Evolutionary conservation across 1,140 invertebrate genomes (phyloP).

Genomic region (Tetramorium simillimum): DNA sequence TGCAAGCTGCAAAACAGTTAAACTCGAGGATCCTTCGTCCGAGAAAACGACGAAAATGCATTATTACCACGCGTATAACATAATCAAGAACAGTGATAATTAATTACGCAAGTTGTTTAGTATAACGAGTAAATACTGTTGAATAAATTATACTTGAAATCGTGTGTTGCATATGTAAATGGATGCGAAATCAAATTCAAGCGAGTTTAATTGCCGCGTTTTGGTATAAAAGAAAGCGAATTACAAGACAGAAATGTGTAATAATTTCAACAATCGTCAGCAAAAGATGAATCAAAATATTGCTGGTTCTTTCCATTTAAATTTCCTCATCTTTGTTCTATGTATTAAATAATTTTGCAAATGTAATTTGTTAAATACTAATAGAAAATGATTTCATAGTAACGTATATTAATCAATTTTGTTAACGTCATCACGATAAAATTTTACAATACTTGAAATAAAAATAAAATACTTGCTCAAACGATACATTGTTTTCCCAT

Average conservation of each 20-base stretch:
- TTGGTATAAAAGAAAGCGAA: not conserved
- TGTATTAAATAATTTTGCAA: not conserved
- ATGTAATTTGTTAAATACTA: not conserved
- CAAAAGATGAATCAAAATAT: not conserved
- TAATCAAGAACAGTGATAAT: constrained; percentile 62
- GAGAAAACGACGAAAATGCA: constrained; percentile 22
- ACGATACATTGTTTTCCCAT: not conserved
- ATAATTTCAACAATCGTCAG: not conserved
- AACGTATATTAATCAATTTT: not conserved
- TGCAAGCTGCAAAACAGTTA: not conserved
- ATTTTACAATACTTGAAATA: not conserved
- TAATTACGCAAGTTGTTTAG: constrained; percentile 70
- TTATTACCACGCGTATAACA: constrained; percentile 32
- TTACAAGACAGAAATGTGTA: not conserved
- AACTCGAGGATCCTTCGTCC: constrained; percentile 14
- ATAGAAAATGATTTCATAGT: not conserved
- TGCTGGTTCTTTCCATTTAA: not conserved
- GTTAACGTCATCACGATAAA: not conserved
- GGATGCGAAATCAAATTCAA: not conserved
- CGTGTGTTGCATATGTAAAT: not conserved
- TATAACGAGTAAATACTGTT: not conserved
- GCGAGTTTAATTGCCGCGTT: not conserved
- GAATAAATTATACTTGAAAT: constrained; percentile 21
- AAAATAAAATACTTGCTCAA: constrained; percentile 10
- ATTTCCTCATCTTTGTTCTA: not conserved